A percentile compares a stretch with the other conserved stretches of the same genome.
Evolutionary conservation across 2,113 vertebrate species (phyloP).

Genomic region (Lonchura striata): DNA sequence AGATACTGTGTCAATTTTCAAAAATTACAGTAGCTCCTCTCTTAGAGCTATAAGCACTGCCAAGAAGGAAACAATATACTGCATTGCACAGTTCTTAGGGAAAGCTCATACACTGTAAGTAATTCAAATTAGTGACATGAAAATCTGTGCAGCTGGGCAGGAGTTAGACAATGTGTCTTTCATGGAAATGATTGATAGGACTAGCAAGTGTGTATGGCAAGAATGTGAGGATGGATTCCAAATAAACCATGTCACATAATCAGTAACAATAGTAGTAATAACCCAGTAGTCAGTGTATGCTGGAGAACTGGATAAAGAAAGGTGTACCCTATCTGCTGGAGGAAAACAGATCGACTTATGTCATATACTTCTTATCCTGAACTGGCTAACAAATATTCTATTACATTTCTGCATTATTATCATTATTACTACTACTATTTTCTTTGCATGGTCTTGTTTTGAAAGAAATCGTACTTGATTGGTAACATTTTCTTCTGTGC

Average conservation of each 20-base stretch:
- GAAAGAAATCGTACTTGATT: not conserved
- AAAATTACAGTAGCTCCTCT: not conserved
- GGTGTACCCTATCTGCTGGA: not conserved
- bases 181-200: conserved; percentile 33
- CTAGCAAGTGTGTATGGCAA: not conserved
- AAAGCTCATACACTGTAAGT: not conserved
- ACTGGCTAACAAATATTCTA: not conserved
- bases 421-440: not conserved
- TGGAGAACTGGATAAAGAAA: conserved; percentile 8
- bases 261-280: not conserved
- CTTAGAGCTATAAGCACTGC: not conserved
- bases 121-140: conserved; percentile 35
- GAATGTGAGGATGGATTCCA: conserved; percentile 38
- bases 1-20: conserved; percentile 11
- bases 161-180: conserved; percentile 54
- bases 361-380: not conserved
- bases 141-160: conserved; percentile 1
- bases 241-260: not conserved
- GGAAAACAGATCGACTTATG: not conserved
- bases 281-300: not conserved
- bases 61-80: conserved; percentile 19
- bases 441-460: not conserved
- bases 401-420: not conserved
- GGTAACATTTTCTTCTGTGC: not conserved
- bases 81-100: not conserved